Conservation (phyloP, 2,113 vertebrate genomes). For the Trematomus loennbergii region DNA sequence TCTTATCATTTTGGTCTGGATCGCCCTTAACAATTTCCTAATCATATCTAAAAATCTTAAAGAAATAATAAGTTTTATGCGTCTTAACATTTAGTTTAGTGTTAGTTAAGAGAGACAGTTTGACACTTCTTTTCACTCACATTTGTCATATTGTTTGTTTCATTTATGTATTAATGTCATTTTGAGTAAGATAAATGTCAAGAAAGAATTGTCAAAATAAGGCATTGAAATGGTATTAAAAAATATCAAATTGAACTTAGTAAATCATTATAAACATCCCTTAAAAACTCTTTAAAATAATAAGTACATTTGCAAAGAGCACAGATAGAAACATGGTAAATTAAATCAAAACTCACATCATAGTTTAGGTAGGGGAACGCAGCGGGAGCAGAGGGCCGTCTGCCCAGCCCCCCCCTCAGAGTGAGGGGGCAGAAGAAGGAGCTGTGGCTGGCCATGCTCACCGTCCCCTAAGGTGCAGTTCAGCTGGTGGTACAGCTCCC, state of each 20-base stretch:
- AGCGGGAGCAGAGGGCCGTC: constrained; percentile 75
- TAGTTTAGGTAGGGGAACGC: constrained; percentile 81
- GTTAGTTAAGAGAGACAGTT: no score
- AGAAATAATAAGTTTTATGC: not conserved
- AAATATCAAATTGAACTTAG: not conserved
- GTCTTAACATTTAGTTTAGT: not conserved
- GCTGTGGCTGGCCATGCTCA: constrained; percentile 87
- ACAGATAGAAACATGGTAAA: no score
- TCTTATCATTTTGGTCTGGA: no score
- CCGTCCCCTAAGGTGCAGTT: constrained; percentile 88
- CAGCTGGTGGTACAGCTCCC: constrained; percentile 85
- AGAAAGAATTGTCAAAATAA: not conserved
- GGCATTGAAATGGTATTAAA: not conserved
- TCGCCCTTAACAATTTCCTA: not conserved
- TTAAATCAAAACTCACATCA: constrained; percentile 69
- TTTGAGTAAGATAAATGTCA: not conserved
- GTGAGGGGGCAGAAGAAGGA: constrained; percentile 94
- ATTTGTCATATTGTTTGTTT: not conserved
- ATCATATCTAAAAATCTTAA: not conserved
- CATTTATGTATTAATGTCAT: no score
- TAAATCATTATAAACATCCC: not conserved
- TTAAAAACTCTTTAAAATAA: not conserved
- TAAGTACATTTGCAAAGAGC: not conserved
- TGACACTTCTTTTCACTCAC: not conserved
- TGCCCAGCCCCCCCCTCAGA: constrained; percentile 84